Percentiles rank a stretch among this genome's conserved stretches.
Evolutionary conservation across 1,140 invertebrate species (phyloP).

Genomic region (Sarcophaga bullata): DNA sequence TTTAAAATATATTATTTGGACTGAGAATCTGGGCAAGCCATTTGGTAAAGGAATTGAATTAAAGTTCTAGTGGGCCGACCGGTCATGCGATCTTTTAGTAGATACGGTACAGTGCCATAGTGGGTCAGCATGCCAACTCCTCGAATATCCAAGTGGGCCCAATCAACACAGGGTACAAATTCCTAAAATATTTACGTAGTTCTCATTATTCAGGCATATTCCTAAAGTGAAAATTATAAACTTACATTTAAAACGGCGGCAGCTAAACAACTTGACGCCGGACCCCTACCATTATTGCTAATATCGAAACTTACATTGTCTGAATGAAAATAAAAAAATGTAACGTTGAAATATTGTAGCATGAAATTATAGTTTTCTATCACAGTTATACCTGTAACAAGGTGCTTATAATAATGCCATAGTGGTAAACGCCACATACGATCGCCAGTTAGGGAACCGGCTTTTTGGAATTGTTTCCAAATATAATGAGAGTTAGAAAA

Average conservation of each 20-base stretch:
- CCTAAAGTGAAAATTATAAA: not conserved
- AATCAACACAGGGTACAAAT: slow-evolving; percentile 72
- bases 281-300: slow-evolving; percentile 70
- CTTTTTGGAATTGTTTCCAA: slow-evolving; percentile 73
- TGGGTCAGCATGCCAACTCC: slow-evolving; percentile 71
- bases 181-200: slow-evolving; percentile 61
- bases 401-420: slow-evolving; percentile 81
- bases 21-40: slow-evolving; percentile 65
- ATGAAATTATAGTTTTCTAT: not conserved
- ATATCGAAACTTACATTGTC: slow-evolving; percentile 68
- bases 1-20: not conserved
- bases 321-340: not conserved
- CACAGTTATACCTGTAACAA: slow-evolving; percentile 68
- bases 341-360: not conserved
- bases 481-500: slow-evolving; percentile 77
- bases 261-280: slow-evolving; percentile 73
- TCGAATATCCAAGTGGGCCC: slow-evolving; percentile 78
- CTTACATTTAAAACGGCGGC: slow-evolving; percentile 74
- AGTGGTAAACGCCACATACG: slow-evolving; percentile 90
- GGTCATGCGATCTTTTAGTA: slow-evolving; percentile 69
- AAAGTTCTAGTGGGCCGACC: slow-evolving; percentile 73
- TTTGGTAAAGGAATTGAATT: slow-evolving; percentile 70
- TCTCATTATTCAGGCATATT: not conserved
- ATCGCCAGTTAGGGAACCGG: slow-evolving; percentile 81
- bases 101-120: slow-evolving; percentile 71